Percentiles rank a stretch among this genome's conserved stretches.
Conservation (phyloP, 2,888 invertebrate species). For the Exocentrus adspersus region DNA sequence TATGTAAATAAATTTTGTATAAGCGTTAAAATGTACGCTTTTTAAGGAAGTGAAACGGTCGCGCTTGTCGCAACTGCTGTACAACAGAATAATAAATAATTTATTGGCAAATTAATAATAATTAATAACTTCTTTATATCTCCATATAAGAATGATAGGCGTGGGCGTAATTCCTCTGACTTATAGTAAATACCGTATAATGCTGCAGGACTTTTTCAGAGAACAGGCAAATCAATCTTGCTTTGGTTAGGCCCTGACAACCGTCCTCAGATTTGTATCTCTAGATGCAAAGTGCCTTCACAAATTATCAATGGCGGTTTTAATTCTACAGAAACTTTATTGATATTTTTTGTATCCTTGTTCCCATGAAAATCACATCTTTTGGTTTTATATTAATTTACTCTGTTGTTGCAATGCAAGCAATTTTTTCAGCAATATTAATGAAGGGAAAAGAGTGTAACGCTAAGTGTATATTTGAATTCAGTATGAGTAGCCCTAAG, state of each 20-base stretch:
- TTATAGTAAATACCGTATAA: background rate
- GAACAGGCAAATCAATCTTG: background rate
- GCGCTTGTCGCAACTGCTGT: background rate
- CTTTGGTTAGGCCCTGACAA: background rate
- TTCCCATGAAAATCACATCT: too few species aligned
- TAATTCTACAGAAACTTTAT: too few species aligned
- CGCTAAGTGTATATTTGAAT: background rate
- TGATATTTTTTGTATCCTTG: too few species aligned
- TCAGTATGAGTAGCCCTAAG: background rate
- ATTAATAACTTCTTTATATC: background rate
- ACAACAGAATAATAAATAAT: background rate
- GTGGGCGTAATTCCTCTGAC: background rate
- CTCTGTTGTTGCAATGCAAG: too few species aligned
- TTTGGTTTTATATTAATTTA: too few species aligned
- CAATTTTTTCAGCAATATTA: too few species aligned
- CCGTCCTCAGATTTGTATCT: background rate
- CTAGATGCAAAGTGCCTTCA: background rate
- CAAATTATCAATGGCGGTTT: too few species aligned
- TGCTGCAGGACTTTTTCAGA: background rate
- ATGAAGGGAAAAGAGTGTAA: background rate
- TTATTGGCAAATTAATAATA: conserved; percentile 2
- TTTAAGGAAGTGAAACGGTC: background rate
- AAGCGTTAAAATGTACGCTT: background rate
- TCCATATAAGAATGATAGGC: background rate
- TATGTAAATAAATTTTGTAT: conserved; percentile 5